A percentile compares a stretch with the other conserved stretches of the same genome.
Conservation (phyloP, 1,140 invertebrate species). For the Pseudomyrmex flavicornis region DNA sequence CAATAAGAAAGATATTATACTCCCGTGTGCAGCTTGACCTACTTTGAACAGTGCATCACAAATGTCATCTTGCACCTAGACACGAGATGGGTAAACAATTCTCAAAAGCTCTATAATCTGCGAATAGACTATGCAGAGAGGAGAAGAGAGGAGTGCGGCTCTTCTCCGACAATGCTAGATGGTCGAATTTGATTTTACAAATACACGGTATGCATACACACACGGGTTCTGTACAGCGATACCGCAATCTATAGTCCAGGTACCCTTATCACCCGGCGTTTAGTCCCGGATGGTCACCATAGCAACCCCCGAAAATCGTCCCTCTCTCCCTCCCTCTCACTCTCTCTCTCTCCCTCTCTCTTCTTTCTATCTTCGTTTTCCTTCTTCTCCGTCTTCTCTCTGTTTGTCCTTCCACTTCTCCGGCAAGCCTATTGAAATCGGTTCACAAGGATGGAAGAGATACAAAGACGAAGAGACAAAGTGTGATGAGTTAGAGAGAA, state of each 20-base stretch:
- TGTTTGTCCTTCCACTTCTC: slow-evolving; percentile 11
- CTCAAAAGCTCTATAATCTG: background rate
- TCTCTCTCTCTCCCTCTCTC: background rate
- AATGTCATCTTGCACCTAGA: background rate
- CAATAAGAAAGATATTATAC: background rate
- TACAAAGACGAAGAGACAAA: slow-evolving; percentile 43
- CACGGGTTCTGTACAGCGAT: slow-evolving; percentile 17
- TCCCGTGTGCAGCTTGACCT: background rate
- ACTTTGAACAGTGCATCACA: background rate
- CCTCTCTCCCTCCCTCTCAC: slow-evolving; percentile 8
- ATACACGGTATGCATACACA: slow-evolving; percentile 34
- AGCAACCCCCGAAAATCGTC: slow-evolving; percentile 82
- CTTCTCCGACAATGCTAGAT: slow-evolving; percentile 11
- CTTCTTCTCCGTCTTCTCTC: background rate
- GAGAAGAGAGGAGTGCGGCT: background rate
- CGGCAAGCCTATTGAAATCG: slow-evolving; percentile 40
- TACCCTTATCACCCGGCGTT: slow-evolving; percentile 76
- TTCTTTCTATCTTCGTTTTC: background rate
- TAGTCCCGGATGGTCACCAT: slow-evolving; percentile 82
- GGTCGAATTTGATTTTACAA: slow-evolving; percentile 55
- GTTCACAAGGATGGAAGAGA: background rate
- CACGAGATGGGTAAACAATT: slow-evolving; percentile 13
- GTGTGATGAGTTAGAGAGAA: slow-evolving; percentile 24
- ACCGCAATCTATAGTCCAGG: slow-evolving; percentile 60
- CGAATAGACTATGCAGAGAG: background rate